Percentiles rank a stretch among this genome's conserved stretches.
phyloP scores from a whole-genome alignment of 2,888 invertebrate genomes.

The Malacosoma neustria region DNA sequence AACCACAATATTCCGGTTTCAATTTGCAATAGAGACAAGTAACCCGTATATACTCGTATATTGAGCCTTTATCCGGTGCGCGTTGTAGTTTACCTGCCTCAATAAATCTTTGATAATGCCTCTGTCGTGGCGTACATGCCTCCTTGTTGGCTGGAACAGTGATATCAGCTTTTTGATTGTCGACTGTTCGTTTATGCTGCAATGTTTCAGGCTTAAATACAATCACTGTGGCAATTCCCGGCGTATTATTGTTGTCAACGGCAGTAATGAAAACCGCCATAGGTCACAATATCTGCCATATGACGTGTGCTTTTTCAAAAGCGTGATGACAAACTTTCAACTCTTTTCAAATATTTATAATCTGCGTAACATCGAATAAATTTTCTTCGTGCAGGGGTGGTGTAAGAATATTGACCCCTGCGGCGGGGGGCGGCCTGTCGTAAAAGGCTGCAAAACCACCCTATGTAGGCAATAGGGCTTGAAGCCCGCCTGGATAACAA shows the following conservation, averaged over 20 bases:
- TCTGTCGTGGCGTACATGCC: slow-evolving; percentile 3
- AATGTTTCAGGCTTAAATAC: slow-evolving; percentile 23
- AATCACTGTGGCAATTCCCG: slow-evolving; percentile 13
- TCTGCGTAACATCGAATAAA: no score
- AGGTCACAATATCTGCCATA: background rate
- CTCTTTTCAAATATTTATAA: no score
- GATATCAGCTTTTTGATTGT: slow-evolving; percentile 38
- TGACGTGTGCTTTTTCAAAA: background rate
- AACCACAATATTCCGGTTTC: no score
- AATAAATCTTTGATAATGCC: slow-evolving; percentile 20
- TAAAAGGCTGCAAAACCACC: no score
- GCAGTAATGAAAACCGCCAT: slow-evolving; percentile 23
- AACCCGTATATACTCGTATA: background rate
- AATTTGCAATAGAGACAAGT: background rate
- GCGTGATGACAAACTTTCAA: no score
- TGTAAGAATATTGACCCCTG: no score
- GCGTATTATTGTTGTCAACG: slow-evolving; percentile 23
- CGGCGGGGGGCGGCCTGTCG: no score
- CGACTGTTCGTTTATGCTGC: slow-evolving; percentile 23
- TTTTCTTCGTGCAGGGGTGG: no score
- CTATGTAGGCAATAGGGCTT: no score
- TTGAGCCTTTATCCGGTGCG: slow-evolving; percentile 2
- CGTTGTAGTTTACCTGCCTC: slow-evolving; percentile 17
- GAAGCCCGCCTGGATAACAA: no score
- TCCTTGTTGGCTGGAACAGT: slow-evolving; percentile 17